Percentiles rank a stretch among this genome's conserved stretches.
Conservation (phyloP, 1,140 invertebrate genomes). For the Venturia canescens region DNA sequence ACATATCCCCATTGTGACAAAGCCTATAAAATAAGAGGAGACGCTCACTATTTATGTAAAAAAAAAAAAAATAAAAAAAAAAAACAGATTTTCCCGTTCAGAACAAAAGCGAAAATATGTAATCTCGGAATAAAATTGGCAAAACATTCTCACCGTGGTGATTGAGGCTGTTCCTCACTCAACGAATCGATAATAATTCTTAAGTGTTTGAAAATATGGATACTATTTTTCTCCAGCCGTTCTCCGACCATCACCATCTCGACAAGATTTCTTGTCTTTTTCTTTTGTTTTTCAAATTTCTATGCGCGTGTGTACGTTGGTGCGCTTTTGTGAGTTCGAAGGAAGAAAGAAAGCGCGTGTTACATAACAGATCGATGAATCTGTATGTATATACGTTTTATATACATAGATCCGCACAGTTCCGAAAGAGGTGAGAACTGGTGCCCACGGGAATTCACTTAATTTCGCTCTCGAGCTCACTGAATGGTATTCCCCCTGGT, state of each 20-base stretch:
- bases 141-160: too few species aligned
- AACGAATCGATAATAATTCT: background rate
- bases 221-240: background rate
- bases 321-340: too few species aligned
- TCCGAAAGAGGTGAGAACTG: slow-evolving; percentile 31
- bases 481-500: slow-evolving; percentile 43
- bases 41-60: too few species aligned
- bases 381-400: background rate
- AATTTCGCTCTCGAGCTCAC: slow-evolving; percentile 45
- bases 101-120: too few species aligned
- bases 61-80: too few species aligned
- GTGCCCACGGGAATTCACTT: slow-evolving; percentile 46
- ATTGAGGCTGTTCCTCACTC: background rate
- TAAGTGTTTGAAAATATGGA: background rate
- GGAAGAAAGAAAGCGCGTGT: too few species aligned
- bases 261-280: background rate
- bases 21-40: too few species aligned
- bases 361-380: background rate
- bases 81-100: too few species aligned
- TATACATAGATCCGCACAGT: background rate
- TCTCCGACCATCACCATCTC: background rate
- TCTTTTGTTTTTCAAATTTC: background rate
- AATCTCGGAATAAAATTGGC: too few species aligned
- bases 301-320: too few species aligned
- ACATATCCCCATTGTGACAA: background rate